Evolutionary conservation across 2,113 vertebrate genomes (phyloP), one percentile per base, ranked within the genome.

Genomic region (Microtus ochrogaster): DNA sequence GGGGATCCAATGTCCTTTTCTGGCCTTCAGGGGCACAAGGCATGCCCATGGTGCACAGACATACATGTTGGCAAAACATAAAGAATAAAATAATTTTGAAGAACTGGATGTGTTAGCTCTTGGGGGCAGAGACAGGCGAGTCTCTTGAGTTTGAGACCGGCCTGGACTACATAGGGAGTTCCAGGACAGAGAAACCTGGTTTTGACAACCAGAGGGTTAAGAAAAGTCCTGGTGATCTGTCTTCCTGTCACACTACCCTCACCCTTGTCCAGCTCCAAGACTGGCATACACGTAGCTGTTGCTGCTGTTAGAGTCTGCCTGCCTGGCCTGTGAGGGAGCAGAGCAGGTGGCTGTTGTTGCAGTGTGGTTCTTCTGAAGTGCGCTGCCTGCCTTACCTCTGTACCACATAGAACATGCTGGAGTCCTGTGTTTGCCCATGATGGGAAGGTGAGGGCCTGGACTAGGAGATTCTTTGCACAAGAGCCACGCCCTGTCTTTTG

Each of bases 311-410:
- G 65, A 9, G 24, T 84, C 63, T 70, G 13, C 21, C 73, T 76
- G 74, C 74, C 28, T 19, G 21, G 44, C 24, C 0, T 5, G 0
- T 41, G 9, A 12, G 9, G 10, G 0, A 4, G 58, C 3, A 7
- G 0, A 4, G 58, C 3, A 7, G 1, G 17, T 33, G 2, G 5
- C 30, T 16, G 21, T 14, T 24, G 2, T 5, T 22, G 13, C 1
- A 19, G 30, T 7, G 8, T 13, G 72, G 0, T 3, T 2, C 49
- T 72, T 68, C 61, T 52, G 33, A 49, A 9, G 44, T 7, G 44
- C 9, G 7, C 44, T 0, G 0, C 16, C 30, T 1, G 12, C 7
- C 19, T 14, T 30, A 11, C 70, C 22, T 16, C 2, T 6, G 2
- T 52, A 2, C 9, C 9, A 0, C 61, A 47, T 3, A 36, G 74